Evolutionary conservation across 2,797 vertebrate genomes (phyloP), one percentile per base, ranked within the genome.

Genomic region (Coregonus suidteri): DNA sequence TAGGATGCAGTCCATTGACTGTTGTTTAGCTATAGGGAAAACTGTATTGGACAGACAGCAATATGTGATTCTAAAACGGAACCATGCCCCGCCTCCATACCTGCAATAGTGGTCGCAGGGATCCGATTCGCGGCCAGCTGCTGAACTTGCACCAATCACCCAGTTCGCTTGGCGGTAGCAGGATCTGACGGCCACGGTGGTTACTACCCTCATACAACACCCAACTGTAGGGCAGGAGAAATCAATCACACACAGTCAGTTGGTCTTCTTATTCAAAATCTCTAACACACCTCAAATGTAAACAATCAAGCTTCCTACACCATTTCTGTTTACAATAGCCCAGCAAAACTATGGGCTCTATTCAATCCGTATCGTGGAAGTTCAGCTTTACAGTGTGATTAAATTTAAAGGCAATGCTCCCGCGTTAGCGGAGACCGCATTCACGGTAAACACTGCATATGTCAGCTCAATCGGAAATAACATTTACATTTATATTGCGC

Each of bases 51-150:
- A 68, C 31, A 6, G 66, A 34, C 30, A 5, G 25, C 64, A 66
- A 30, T 66, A 34, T 66, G 30, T 66, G 14, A 34, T 14, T 66
- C 4, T 5, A 34, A 34, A 31, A 66, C 7, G 64, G 25, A 31
- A 25, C 25, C 25, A 15, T 15, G 9, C 7, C 20, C 3, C 4
- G 69, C 20, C 2, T 20, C 67, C 56, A 0, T 92, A 99, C 98
- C 97, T 98, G 98, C 53, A 93, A 68, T 75, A 99, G 91, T 4
- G 97, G 97, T 25, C 97, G 95, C 5, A 99, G 88, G 77, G 98
- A 99, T 82, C 97, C 97, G 74, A 99, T 93, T 37, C 89, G 93
- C 71, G 88, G 87, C 91, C 90, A 97, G 85, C 93, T 90, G 41
- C 92, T 96, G 76, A 89, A 91, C 73, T 94, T 84, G 73, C 81